These are phyloP conservation scores for Eudasyphora cyanicolor DNA, from an alignment of 2,888 invertebrate species.

Conservation along the genomic window DNA sequence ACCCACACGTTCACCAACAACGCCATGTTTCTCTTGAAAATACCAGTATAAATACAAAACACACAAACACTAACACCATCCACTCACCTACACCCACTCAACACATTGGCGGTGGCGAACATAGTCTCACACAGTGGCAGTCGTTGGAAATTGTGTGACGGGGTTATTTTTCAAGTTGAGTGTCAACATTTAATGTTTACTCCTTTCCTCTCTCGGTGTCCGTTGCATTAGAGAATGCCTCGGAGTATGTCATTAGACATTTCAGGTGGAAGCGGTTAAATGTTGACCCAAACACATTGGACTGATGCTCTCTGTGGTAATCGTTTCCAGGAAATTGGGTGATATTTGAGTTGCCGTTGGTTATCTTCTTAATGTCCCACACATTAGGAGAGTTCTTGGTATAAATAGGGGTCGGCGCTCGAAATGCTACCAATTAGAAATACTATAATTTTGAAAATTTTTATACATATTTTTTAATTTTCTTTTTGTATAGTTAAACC, in stretches of 20 bases:
- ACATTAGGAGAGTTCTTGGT: no score
- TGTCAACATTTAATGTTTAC: not conserved
- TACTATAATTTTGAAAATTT: no score
- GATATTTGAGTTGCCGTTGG: no score
- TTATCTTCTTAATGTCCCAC: no score
- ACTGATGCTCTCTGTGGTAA: not conserved
- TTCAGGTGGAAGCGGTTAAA: slow-evolving; percentile 2
- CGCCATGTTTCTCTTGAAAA: not conserved
- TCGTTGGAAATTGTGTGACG: not conserved
- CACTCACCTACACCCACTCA: not conserved
- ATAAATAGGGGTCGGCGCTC: no score
- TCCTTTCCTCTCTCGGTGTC: not conserved
- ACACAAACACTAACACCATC: not conserved
- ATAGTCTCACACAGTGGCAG: not conserved
- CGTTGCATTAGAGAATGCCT: not conserved
- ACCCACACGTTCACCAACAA: not conserved
- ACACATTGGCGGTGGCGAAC: no score
- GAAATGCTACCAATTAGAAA: no score
- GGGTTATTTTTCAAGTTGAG: not conserved
- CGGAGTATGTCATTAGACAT: not conserved
- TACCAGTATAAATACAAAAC: not conserved
- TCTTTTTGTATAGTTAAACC: no score
- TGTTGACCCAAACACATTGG: not conserved
- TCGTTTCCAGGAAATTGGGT: not conserved
- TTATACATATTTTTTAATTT: no score